These are phyloP conservation scores for Poicephalus meyeri DNA, from an alignment of 2,113 vertebrate genomes.

Conservation along the genomic window DNA sequence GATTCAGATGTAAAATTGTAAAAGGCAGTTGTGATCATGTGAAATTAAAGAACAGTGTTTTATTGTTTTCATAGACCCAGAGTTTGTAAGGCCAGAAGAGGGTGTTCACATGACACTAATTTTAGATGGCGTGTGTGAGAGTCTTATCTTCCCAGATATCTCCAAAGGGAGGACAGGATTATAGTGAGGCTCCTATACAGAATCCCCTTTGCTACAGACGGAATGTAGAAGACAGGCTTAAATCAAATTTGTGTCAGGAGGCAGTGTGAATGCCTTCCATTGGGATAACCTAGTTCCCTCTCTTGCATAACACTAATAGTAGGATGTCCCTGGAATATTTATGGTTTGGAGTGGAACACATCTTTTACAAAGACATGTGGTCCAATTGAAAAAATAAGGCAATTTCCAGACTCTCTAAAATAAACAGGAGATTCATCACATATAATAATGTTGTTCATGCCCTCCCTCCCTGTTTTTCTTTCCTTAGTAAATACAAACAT, in stretches of 20 bases:
- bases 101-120: conserved; percentile 40
- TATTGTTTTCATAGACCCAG: conserved; percentile 21
- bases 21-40: conserved; percentile 21
- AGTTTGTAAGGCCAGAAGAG: conserved; percentile 35
- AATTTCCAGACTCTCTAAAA: conserved; percentile 51
- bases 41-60: conserved; percentile 41
- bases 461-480: conserved; percentile 44
- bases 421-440: conserved; percentile 49
- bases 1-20: conserved; percentile 23
- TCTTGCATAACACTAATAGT: conserved; percentile 18
- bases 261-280: not conserved
- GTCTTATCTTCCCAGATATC: not conserved
- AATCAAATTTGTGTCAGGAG: not conserved
- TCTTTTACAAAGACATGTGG: conserved; percentile 32
- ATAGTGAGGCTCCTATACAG: not conserved
- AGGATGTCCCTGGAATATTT: conserved; percentile 49
- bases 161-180: not conserved
- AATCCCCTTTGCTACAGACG: not conserved
- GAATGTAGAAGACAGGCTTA: not conserved
- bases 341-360: conserved; percentile 28
- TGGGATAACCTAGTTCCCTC: not conserved
- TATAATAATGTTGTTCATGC: conserved; percentile 26
- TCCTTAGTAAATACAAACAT: conserved; percentile 56
- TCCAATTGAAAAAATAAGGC: conserved; percentile 41
- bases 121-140: conserved; percentile 1